These are phyloP conservation scores for Odontomachus brunneus DNA, from an alignment of 1,140 invertebrate genomes.

Conservation along the genomic window DNA sequence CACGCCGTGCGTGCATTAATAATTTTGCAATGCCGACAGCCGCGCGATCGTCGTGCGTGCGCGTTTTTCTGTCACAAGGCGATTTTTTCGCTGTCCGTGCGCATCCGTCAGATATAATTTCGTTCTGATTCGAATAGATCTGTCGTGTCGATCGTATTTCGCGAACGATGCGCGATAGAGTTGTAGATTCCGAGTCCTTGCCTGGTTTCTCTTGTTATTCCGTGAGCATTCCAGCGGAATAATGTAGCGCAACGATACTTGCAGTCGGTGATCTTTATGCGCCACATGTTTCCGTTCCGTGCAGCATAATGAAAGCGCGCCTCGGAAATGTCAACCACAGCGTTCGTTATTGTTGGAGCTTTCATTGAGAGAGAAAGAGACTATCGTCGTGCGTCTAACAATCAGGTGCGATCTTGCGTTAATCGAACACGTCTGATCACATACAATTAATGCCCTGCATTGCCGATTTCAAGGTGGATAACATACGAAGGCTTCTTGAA, in stretches of 20 bases:
- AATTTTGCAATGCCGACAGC: conserved; percentile 62
- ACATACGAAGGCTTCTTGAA: too few species aligned
- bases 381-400: too few species aligned
- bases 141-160: conserved; percentile 35
- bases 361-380: background rate
- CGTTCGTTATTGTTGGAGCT: background rate
- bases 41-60: background rate
- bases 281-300: conserved; percentile 32
- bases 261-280: conserved; percentile 41
- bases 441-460: too few species aligned
- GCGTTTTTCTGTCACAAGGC: conserved; percentile 35
- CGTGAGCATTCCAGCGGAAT: conserved; percentile 39
- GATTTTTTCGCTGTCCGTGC: background rate
- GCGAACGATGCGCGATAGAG: conserved; percentile 24
- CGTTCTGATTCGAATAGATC: too few species aligned
- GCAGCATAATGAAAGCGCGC: conserved; percentile 25
- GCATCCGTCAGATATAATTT: too few species aligned
- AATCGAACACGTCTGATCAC: too few species aligned
- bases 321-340: conserved; percentile 24
- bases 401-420: too few species aligned
- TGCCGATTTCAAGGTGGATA: too few species aligned
- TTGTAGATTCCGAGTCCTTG: conserved; percentile 46
- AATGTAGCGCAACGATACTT: conserved; percentile 44
- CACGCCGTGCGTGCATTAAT: conserved; percentile 35
- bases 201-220: conserved; percentile 50